Conservation (phyloP, 2,113 vertebrate genomes). For the Corydoras maculifer region DNA sequence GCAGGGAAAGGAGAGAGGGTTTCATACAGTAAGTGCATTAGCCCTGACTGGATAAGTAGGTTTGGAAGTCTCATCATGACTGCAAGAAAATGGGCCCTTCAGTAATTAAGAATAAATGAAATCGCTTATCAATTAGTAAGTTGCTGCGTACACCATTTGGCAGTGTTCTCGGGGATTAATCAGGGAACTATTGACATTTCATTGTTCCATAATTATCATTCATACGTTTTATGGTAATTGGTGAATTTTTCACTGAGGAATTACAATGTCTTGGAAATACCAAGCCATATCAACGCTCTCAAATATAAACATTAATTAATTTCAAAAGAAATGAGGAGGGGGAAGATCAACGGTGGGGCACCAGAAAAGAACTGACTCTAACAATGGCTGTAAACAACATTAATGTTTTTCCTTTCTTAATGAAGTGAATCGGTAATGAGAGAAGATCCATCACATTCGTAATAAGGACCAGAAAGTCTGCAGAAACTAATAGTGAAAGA, state of each 20-base stretch:
- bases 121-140: slow-evolving; percentile 67
- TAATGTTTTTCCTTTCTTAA: slow-evolving; percentile 40
- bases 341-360: slow-evolving; percentile 49
- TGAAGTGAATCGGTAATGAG: slow-evolving; percentile 44
- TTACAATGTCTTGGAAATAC: slow-evolving; percentile 58
- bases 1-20: slow-evolving; percentile 22
- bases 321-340: slow-evolving; percentile 47
- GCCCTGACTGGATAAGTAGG: slow-evolving; percentile 55
- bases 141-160: slow-evolving; percentile 59
- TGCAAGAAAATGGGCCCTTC: slow-evolving; percentile 59
- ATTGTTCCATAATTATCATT: slow-evolving; percentile 70
- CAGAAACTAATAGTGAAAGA: slow-evolving; percentile 3
- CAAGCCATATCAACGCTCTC: slow-evolving; percentile 55
- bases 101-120: slow-evolving; percentile 70
- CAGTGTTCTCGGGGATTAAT: slow-evolving; percentile 65
- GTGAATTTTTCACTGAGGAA: slow-evolving; percentile 57
- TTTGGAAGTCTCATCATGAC: slow-evolving; percentile 62
- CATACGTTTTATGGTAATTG: slow-evolving; percentile 69
- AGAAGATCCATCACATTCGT: slow-evolving; percentile 43
- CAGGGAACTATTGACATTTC: slow-evolving; percentile 68
- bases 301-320: slow-evolving; percentile 67
- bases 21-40: slow-evolving; percentile 57
- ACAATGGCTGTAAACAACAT: slow-evolving; percentile 50
- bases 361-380: slow-evolving; percentile 43
- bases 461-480: slow-evolving; percentile 29